These are phyloP conservation scores for Rhabdomys pumilio DNA, from an alignment of 2,797 vertebrate species.

Conservation along the genomic window DNA sequence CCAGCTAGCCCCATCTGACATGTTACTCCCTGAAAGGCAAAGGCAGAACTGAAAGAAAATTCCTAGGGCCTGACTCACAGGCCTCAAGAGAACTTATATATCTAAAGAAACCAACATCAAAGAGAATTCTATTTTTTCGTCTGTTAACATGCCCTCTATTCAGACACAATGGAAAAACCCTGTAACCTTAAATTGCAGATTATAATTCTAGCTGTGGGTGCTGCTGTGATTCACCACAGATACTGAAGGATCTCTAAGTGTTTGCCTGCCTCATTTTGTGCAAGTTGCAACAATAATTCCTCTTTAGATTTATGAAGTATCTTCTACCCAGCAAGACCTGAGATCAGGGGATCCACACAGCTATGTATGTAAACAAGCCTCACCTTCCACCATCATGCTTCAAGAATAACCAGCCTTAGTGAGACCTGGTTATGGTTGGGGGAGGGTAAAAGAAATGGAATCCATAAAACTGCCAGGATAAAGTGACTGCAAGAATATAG, in stretches of 20 bases:
- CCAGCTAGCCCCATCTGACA: constrained; percentile 42
- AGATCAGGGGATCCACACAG: background rate
- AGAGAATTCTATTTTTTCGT: constrained; percentile 82
- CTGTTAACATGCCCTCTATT: constrained; percentile 65
- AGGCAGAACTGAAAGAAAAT: constrained; percentile 79
- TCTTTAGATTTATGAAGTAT: constrained; percentile 22
- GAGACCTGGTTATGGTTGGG: accelerated
- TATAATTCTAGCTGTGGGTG: constrained; percentile 55
- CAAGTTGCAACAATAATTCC: constrained; percentile 33
- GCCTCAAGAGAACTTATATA: constrained; percentile 74
- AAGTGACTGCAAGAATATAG: constrained; percentile 53
- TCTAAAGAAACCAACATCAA: constrained; percentile 76
- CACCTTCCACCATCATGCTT: accelerated
- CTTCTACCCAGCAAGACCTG: background rate
- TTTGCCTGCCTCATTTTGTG: background rate
- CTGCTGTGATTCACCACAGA: constrained; percentile 40
- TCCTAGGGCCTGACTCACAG: constrained; percentile 79
- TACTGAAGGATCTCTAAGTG: constrained; percentile 31
- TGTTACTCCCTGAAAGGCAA: constrained; percentile 72
- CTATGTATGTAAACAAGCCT: constrained; percentile 22
- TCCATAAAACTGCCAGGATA: constrained; percentile 18
- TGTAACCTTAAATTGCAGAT: constrained; percentile 71
- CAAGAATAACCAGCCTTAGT: background rate
- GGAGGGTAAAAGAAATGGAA: background rate
- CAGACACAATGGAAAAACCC: constrained; percentile 61